phyloP scores from a whole-genome alignment of 2,888 invertebrate species.

The Acrocera orbiculus region DNA sequence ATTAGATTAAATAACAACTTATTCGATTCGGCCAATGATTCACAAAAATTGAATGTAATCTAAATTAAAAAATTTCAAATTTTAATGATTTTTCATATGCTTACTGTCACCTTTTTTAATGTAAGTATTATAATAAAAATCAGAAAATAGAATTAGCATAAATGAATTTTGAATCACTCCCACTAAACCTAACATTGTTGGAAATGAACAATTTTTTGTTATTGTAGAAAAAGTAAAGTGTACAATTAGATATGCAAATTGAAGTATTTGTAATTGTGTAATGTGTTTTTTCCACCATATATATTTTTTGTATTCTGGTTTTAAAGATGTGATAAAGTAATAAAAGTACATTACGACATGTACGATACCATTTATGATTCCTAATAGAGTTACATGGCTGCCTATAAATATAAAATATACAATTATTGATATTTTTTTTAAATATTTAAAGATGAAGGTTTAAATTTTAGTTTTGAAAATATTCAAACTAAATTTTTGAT shows the following conservation, averaged over 20 bases:
- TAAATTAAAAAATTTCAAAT: background rate
- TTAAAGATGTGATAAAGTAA: slow-evolving; percentile 52
- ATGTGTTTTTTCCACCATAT: slow-evolving; percentile 66
- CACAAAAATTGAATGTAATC: too few relatives aligned
- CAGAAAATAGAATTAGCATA: slow-evolving; percentile 28
- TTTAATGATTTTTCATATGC: background rate
- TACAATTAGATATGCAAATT: slow-evolving; percentile 2
- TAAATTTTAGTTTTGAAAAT: too few relatives aligned
- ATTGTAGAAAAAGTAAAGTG: slow-evolving; percentile 1
- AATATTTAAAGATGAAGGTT: too few relatives aligned
- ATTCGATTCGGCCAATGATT: too few relatives aligned
- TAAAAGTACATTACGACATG: slow-evolving; percentile 73
- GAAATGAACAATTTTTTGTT: slow-evolving; percentile 2
- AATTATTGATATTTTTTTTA: too few relatives aligned
- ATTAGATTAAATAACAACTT: too few relatives aligned
- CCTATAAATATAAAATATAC: too few relatives aligned
- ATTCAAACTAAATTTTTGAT: too few relatives aligned
- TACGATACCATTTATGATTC: slow-evolving; percentile 56
- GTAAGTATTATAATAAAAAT: slow-evolving; percentile 26
- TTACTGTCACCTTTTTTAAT: slow-evolving; percentile 12
- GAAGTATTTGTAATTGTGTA: slow-evolving; percentile 55
- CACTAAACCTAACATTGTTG: slow-evolving; percentile 1
- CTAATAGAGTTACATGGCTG: slow-evolving; percentile 52
- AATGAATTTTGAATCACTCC: slow-evolving; percentile 18
- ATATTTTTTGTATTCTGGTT: slow-evolving; percentile 47